A percentile compares a stretch with the other conserved stretches of the same genome.
phyloP scores from a whole-genome alignment of 2,797 vertebrate genomes.

The Coendou prehensilis region DNA sequence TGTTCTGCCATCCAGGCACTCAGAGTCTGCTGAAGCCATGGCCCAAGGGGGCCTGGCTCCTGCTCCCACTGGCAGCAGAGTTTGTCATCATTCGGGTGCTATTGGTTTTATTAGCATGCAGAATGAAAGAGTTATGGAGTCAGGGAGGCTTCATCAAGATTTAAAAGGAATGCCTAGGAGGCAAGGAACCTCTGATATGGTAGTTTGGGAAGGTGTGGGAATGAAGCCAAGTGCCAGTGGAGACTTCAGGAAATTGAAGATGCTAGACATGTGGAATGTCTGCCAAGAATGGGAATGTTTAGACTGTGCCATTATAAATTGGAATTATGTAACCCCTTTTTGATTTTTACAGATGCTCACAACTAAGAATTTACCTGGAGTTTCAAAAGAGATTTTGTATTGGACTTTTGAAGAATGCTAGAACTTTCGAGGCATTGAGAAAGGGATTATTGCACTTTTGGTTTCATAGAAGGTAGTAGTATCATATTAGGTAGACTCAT shows the following conservation, averaged over 20 bases:
- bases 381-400: background rate
- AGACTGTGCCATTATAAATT: background rate
- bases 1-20: background rate
- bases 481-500: background rate
- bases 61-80: background rate
- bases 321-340: background rate
- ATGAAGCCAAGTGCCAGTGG: background rate
- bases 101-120: background rate
- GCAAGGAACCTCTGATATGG: background rate
- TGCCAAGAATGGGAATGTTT: background rate
- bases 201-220: background rate
- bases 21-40: background rate
- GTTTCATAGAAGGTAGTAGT: background rate
- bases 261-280: background rate
- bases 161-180: background rate
- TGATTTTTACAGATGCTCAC: background rate
- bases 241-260: background rate
- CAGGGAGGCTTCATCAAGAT: background rate
- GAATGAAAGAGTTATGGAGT: background rate
- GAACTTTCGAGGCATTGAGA: background rate
- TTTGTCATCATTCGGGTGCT: background rate
- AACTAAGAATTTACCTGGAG: background rate
- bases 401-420: background rate
- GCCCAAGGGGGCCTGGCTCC: background rate
- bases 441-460: background rate